Evolutionary conservation across 2,888 invertebrate species (phyloP).

Genomic region (Caenorhabditis sp.): DNA sequence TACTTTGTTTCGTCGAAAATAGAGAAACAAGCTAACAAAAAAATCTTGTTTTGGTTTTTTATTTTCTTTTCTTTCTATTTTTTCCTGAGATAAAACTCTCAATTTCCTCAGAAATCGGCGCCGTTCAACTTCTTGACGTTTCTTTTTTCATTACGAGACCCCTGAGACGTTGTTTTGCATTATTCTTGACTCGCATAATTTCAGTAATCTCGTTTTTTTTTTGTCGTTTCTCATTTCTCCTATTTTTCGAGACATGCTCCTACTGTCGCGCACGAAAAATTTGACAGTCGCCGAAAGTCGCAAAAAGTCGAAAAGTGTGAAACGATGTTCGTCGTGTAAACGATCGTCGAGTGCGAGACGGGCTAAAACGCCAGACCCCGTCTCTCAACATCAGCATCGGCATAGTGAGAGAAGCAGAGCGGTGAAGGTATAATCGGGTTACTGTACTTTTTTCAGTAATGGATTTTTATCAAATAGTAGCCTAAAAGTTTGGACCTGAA

Average conservation of each 20-base stretch:
- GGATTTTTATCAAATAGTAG: too few relatives aligned
- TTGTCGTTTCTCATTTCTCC: not conserved
- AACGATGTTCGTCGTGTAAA: conserved; percentile 41
- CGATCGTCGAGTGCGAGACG: conserved; percentile 29
- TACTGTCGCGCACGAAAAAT: conserved; percentile 46
- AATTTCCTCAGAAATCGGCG: not conserved
- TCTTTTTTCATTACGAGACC: not conserved
- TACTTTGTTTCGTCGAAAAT: not conserved
- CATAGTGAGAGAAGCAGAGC: conserved; percentile 23
- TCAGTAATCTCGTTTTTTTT: too few relatives aligned
- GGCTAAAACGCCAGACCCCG: conserved; percentile 35
- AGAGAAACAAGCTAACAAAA: not conserved
- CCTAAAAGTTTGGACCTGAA: too few relatives aligned
- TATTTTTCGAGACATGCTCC: conserved; percentile 29
- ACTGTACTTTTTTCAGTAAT: too few relatives aligned
- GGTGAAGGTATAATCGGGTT: conserved; percentile 26
- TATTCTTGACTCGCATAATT: too few relatives aligned
- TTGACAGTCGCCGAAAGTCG: conserved; percentile 35
- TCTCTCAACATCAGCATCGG: not conserved
- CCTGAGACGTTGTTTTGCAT: too few relatives aligned
- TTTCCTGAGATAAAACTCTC: not conserved
- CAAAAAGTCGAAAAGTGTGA: conserved; percentile 39
- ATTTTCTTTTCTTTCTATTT: too few relatives aligned
- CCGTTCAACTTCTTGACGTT: not conserved
- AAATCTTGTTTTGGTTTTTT: not conserved